Evolutionary conservation across 2,888 invertebrate species (phyloP).

Genomic region (Drosophila gaucha): DNA sequence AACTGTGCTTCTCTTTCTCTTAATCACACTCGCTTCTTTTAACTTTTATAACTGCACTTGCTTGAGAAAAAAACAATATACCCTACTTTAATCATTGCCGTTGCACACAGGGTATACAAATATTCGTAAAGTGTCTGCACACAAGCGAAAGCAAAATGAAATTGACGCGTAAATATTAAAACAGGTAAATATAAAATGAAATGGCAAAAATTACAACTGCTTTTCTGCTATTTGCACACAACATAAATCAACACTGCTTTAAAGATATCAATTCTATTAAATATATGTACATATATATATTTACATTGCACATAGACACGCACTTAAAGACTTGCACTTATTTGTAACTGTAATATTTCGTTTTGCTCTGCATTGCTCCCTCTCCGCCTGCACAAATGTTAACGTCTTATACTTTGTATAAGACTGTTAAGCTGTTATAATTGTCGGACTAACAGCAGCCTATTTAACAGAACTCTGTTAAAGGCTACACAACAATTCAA

Average conservation of each 20-base stretch:
- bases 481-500: conserved; percentile 5
- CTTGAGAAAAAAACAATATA: conserved; percentile 1
- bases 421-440: conserved; percentile 2
- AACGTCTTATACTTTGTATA: conserved; percentile 2
- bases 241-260: conserved; percentile 43
- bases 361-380: neutral
- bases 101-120: conserved; percentile 4
- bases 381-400: neutral
- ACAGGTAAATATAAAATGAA: conserved; percentile 51
- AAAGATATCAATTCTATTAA: conserved; percentile 26
- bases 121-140: conserved; percentile 56
- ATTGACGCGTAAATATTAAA: conserved; percentile 66
- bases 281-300: neutral
- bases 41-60: neutral
- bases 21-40: neutral
- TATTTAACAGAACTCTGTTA: conserved; percentile 30
- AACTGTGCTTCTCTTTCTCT: neutral
- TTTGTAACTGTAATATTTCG: neutral
- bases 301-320: neutral
- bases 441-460: neutral
- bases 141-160: conserved; percentile 52
- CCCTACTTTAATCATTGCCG: neutral
- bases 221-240: conserved; percentile 46
- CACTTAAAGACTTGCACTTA: neutral
- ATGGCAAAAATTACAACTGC: conserved; percentile 54